Base-by-base conservation (phyloP, 2,888 invertebrate species). In the Lochmaea crataegi region DNA sequence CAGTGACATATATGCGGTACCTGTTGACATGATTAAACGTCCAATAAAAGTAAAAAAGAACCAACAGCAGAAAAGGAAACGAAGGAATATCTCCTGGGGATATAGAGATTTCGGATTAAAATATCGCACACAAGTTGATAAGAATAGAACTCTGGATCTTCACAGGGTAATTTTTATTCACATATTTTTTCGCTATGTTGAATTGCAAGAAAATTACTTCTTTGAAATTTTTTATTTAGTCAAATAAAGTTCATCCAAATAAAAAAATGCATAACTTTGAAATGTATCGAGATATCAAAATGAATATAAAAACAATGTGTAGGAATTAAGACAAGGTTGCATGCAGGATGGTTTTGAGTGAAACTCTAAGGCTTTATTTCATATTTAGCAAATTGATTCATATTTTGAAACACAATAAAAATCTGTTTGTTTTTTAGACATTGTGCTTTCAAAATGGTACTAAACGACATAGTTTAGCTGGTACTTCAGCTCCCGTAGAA, bases 1-100 rank as follows among this genome's bases (percentile, higher is more conserved):
- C 84, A 94, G 95, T 81, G 95, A 95, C 85, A 94, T 95, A 79
- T 96, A 96, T 84, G 94, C 95, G 14, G 92, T 95, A 74, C 95
- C 95, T 53, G 91, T 95, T 75, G 95, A 96, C 86, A 93, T 94
- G 86, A 91, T 95, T 18, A 89, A 90, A 75, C 92, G 93, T 57
- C 87, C 89, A 12, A 80, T 87, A 56, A 87, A 86, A 48, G 88
- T 88, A 2, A 89, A 88, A 78, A 85, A 88, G 75, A 12, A 45
- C 5, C 76, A 73, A 41, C 72, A 57, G 9, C 73, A 73, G 53
- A 83, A 81, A 61, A 81, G 79, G 71, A 78, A 80, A 45, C 75
- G 82, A 58, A 79, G 83, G 71, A 82, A 83, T 67, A 88, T 88
- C 0, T 88, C 89, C 0, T 88, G 88, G 6, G 87, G 88, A 73